phyloP scores from a whole-genome alignment of 2,888 invertebrate genomes.

The Synergus itoensis region DNA sequence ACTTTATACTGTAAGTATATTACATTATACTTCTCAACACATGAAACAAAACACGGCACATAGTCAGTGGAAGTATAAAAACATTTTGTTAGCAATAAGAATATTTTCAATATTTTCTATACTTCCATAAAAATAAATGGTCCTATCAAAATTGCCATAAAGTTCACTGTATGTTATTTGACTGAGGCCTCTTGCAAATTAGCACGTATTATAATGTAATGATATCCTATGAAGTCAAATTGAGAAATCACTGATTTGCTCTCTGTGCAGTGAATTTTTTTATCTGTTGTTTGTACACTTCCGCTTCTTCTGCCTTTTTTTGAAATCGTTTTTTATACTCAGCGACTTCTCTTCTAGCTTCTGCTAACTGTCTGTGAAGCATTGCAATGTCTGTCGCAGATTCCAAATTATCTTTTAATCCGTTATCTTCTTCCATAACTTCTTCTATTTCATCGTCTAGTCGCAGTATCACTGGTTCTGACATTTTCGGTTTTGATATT shows the following conservation, averaged over 20 bases:
- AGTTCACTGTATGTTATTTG: not conserved
- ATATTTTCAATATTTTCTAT: not conserved
- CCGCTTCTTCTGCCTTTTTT: conserved; percentile 76
- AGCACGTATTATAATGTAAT: not conserved
- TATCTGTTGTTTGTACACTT: conserved; percentile 76
- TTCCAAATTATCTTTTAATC: conserved; percentile 74
- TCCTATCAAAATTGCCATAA: not conserved
- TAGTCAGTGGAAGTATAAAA: not conserved
- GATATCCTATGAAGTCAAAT: not conserved
- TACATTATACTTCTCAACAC: not conserved
- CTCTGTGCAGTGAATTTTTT: conserved; percentile 68
- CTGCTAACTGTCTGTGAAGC: conserved; percentile 74
- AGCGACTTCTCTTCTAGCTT: conserved; percentile 68
- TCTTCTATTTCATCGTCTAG: conserved; percentile 74
- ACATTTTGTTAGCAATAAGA: not conserved
- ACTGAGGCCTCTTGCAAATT: conserved; percentile 1
- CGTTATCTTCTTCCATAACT: conserved; percentile 78
- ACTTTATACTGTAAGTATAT: conserved; percentile 13
- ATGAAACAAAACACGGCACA: not conserved
- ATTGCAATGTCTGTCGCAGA: conserved; percentile 69
- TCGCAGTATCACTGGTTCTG: conserved; percentile 70
- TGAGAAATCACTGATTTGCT: conserved; percentile 43
- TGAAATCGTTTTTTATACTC: conserved; percentile 75
- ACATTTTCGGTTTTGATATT: conserved; percentile 57
- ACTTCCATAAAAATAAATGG: not conserved